These are phyloP conservation scores for Tragelaphus scriptus DNA, from an alignment of 2,113 vertebrate genomes.

Conservation along the genomic window DNA sequence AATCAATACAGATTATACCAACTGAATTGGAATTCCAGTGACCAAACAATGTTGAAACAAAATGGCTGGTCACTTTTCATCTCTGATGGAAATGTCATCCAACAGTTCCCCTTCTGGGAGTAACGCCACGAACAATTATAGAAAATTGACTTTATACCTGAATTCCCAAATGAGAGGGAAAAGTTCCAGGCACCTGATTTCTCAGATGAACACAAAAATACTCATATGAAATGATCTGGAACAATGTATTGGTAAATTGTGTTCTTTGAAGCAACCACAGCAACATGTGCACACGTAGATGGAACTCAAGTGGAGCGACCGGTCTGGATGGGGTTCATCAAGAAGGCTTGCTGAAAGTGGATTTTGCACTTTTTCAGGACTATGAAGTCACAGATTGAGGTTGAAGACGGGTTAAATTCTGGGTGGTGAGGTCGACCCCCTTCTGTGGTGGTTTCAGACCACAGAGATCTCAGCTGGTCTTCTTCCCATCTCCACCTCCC, in stretches of 20 bases:
- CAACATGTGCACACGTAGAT: neutral
- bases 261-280: conserved; percentile 19
- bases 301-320: neutral
- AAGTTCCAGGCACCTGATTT: conserved; percentile 68
- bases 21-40: conserved; percentile 30
- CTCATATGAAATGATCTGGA: conserved; percentile 58
- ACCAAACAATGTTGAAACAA: conserved; percentile 32
- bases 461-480: neutral
- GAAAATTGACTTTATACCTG: conserved; percentile 73
- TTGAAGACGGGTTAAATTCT: neutral
- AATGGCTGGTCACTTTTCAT: conserved; percentile 55
- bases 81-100: conserved; percentile 44
- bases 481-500: neutral
- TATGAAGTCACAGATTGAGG: neutral
- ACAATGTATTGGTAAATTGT: conserved; percentile 41
- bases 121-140: conserved; percentile 64
- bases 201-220: conserved; percentile 59
- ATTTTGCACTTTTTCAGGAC: neutral
- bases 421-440: neutral
- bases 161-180: conserved; percentile 72
- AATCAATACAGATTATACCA: conserved; percentile 46
- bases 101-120: conserved; percentile 54
- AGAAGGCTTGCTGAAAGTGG: neutral
- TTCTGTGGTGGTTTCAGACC: neutral
- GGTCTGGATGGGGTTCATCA: neutral